Percentiles rank a stretch among this genome's conserved stretches.
phyloP scores from a whole-genome alignment of 2,888 invertebrate species.

The Phaedon cochleariae region DNA sequence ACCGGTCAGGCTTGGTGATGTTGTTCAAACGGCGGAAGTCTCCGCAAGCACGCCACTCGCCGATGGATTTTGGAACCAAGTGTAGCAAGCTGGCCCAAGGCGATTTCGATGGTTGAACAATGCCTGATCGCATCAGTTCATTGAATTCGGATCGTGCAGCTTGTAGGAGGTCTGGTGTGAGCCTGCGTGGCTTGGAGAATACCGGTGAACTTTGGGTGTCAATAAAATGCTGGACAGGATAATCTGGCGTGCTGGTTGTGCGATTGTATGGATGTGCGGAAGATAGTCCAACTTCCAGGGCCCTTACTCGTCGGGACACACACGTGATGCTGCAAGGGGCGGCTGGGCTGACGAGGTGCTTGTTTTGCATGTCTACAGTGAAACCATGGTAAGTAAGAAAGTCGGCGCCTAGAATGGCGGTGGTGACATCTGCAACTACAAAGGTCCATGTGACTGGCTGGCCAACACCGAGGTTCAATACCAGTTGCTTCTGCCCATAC shows the following conservation, averaged over 20 bases:
- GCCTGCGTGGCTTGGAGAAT: conserved; percentile 46
- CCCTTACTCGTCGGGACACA: too few relatives aligned
- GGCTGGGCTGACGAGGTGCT: neutral
- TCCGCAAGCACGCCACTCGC: too few relatives aligned
- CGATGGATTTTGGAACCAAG: too few relatives aligned
- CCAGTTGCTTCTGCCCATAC: too few relatives aligned
- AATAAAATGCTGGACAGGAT: too few relatives aligned
- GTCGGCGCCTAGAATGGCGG: neutral
- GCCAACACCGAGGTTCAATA: neutral
- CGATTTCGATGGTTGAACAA: conserved; percentile 40
- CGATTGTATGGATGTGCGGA: too few relatives aligned
- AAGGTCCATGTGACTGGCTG: neutral
- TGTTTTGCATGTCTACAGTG: neutral
- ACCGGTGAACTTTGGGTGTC: conserved; percentile 38
- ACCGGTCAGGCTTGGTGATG: conserved; percentile 47
- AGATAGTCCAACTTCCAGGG: too few relatives aligned
- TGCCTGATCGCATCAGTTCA: conserved; percentile 46
- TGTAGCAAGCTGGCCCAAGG: conserved; percentile 54
- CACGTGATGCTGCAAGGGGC: neutral
- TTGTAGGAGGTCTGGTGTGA: conserved; percentile 48
- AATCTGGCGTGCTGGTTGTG: too few relatives aligned
- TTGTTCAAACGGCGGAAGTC: conserved; percentile 52
- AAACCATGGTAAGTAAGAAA: neutral
- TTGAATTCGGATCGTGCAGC: conserved; percentile 50
- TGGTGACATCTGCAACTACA: neutral